Evolutionary conservation across 2,797 vertebrate genomes (phyloP).

Genomic region (Pempheris klunzingeri): DNA sequence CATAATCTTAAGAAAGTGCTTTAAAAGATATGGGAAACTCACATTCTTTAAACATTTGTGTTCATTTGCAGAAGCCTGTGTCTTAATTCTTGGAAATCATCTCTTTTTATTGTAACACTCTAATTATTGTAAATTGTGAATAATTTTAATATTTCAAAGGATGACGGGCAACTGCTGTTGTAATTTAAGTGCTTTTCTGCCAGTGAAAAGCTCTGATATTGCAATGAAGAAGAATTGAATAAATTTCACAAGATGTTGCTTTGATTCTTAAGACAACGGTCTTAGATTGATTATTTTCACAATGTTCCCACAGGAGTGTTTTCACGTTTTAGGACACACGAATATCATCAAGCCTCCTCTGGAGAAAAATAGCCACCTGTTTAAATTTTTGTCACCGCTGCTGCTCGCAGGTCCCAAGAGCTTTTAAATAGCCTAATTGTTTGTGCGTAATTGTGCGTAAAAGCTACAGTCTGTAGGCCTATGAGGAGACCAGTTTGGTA

Average conservation of each 20-base stretch:
- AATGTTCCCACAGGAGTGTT: conserved; percentile 51
- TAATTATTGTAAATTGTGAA: conserved; percentile 98
- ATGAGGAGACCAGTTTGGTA: conserved; percentile 14
- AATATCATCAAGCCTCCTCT: conserved; percentile 18
- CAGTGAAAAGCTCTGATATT: conserved; percentile 86
- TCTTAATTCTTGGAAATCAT: conserved; percentile 82
- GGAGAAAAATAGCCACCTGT: conserved; percentile 33
- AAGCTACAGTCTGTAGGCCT: conserved; percentile 47
- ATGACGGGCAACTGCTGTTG: conserved; percentile 88
- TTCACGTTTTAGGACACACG: conserved; percentile 46
- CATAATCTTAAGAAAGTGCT: conserved; percentile 84
- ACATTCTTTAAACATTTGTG: conserved; percentile 87
- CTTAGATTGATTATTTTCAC: conserved; percentile 82
- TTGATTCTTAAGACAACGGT: conserved; percentile 84
- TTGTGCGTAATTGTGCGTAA: conserved; percentile 76
- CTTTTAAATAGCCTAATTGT: conserved; percentile 58
- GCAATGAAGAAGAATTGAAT: conserved; percentile 92
- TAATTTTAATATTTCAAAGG: conserved; percentile 92
- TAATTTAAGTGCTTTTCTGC: conserved; percentile 92
- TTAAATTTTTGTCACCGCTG: conserved; percentile 37
- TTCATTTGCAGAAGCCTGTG: conserved; percentile 89
- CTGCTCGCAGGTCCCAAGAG: conserved; percentile 52
- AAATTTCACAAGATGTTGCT: conserved; percentile 92
- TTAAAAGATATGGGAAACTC: conserved; percentile 81
- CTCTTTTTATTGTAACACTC: conserved; percentile 88